phyloP scores from a whole-genome alignment of 2,888 invertebrate genomes.

The Horisme vitalbata region DNA sequence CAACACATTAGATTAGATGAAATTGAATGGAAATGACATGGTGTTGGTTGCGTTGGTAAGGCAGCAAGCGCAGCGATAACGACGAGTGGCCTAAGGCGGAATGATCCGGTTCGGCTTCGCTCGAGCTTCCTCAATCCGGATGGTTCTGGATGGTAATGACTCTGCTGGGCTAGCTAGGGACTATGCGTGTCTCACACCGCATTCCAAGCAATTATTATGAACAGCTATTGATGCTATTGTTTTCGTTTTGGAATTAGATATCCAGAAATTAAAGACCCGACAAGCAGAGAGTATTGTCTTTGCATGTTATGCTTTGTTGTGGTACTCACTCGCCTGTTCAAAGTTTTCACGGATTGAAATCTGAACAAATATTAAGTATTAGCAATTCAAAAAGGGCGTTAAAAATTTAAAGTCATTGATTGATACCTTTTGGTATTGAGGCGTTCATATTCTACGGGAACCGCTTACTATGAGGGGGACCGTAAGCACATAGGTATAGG shows the following conservation, averaged over 20 bases:
- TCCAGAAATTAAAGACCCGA: neutral
- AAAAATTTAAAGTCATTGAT: too few relatives aligned
- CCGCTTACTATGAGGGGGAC: too few relatives aligned
- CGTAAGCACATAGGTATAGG: too few relatives aligned
- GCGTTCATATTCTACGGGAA: too few relatives aligned
- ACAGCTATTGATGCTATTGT: constrained; percentile 42
- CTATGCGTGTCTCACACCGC: constrained; percentile 52
- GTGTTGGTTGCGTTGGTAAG: constrained; percentile 18
- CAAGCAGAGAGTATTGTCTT: neutral
- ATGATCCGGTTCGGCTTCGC: constrained; percentile 59
- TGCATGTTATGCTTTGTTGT: too few relatives aligned
- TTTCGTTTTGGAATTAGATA: constrained; percentile 25
- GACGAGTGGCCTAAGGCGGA: constrained; percentile 44
- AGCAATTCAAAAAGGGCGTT: too few relatives aligned
- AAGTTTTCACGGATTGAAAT: too few relatives aligned
- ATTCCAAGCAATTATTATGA: constrained; percentile 73
- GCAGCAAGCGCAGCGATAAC: constrained; percentile 42
- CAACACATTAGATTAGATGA: constrained; percentile 22
- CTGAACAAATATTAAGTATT: too few relatives aligned
- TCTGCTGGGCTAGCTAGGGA: constrained; percentile 44
- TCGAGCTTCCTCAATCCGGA: constrained; percentile 61
- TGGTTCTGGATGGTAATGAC: constrained; percentile 49
- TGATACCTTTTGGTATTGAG: too few relatives aligned
- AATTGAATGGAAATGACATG: constrained; percentile 23
- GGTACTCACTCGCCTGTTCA: too few relatives aligned